Evolutionary conservation across 2,888 invertebrate genomes (phyloP), one percentile per base, ranked within the genome.

Genomic region (Sarcophaga subvicina): DNA sequence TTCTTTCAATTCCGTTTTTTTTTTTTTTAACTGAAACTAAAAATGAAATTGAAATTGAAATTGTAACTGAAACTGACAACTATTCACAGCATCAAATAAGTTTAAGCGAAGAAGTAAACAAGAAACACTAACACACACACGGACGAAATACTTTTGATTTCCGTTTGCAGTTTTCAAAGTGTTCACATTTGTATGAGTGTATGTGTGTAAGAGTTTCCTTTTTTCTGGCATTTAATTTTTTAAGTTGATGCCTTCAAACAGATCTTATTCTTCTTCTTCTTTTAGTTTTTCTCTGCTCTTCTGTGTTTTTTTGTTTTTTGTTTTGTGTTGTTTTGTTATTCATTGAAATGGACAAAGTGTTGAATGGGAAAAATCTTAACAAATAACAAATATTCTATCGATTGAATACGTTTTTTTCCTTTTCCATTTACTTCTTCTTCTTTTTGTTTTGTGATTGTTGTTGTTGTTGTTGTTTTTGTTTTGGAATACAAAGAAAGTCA

Each of bases 331-430:
- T 82, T 86, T 66, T 49, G 49, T 69, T 63, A 80, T 77, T 77
- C 72, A 83, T 77, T 83, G 80, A 80, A 86, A 80, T 77, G 76
- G 76, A 80, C 80, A 77, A 76, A 86, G 80, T 83, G 76, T 63
- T 80, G 73, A 86, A 37, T 37, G 63, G 62, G 80, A 60, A 77
- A 86, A 83, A 60, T 86, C 71, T 83, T 45, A 47, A 49, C 59
- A 77, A 67, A 70, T 37, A 37, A 49, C 59, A 77, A 54, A 54
- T 54, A 12, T 54, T 54, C 12, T 54, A 17, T 54, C 17, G 54
- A 54, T 14, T 17, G 17, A 54, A 54, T 4, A 54, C 4, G 5
- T 54, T 14, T 14, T 54, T 4, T 17, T 14, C 1, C 2, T 49
- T 49, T 12, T 49, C 0, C 12, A 0, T 49, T 49, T 49, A 1